Percentiles rank a stretch among this genome's conserved stretches.
phyloP scores from a whole-genome alignment of 2,888 invertebrate genomes.

The Aricia artaxerxes region DNA sequence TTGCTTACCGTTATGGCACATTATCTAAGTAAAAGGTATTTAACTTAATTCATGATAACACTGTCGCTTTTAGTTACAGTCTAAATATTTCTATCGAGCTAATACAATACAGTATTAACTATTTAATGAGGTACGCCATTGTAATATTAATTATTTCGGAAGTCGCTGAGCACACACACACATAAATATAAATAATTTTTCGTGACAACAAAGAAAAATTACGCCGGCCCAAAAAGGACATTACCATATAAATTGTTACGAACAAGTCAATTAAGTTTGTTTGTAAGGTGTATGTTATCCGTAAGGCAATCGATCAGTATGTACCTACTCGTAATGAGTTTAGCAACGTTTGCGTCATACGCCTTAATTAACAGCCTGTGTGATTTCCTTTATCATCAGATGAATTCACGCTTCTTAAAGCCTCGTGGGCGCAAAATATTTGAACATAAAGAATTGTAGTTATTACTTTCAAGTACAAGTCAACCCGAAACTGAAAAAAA shows the following conservation, averaged over 20 bases:
- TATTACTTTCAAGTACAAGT: background rate
- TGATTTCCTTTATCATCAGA: constrained; percentile 11
- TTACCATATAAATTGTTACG: constrained; percentile 16
- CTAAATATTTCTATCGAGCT: background rate
- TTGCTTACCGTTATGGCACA: background rate
- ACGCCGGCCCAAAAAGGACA: background rate
- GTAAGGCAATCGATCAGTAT: constrained; percentile 26
- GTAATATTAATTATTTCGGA: constrained; percentile 2
- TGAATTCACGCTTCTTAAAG: background rate
- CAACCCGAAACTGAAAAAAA: background rate
- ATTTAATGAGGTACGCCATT: background rate
- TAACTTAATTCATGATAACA: background rate
- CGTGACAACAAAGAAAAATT: constrained; percentile 15
- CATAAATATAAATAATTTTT: background rate
- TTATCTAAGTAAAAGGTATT: background rate
- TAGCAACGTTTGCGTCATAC: constrained; percentile 6
- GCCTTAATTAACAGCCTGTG: constrained; percentile 1
- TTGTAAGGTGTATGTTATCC: constrained; percentile 20
- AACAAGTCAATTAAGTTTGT: constrained; percentile 27
- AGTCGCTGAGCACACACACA: background rate
- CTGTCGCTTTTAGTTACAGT: background rate
- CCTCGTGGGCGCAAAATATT: background rate
- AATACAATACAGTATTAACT: background rate
- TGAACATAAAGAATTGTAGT: background rate
- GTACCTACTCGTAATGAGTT: background rate